Conservation (phyloP, 1,140 invertebrate species). For the Drosophila lini region DNA sequence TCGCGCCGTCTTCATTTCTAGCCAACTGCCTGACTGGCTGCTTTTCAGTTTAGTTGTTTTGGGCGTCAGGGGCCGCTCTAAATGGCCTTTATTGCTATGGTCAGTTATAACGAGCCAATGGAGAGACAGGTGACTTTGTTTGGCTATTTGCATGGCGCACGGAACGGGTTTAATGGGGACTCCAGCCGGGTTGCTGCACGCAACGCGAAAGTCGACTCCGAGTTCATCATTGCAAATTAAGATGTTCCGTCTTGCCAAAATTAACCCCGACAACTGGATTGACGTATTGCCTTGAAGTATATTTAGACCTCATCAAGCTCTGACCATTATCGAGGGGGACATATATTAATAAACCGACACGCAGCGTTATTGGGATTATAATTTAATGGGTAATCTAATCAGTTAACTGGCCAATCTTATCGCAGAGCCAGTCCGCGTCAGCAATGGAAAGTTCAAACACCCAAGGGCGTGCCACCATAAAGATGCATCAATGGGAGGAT, state of each 20-base stretch:
- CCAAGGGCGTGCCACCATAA: conserved; percentile 33
- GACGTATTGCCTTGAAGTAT: conserved; percentile 32
- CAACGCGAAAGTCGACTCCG: conserved; percentile 2
- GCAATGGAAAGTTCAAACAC: conserved; percentile 20
- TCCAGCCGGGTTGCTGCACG: conserved; percentile 7
- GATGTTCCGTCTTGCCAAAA: conserved; percentile 23
- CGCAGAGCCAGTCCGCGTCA: neutral
- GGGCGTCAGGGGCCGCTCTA: conserved; percentile 43
- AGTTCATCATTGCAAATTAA: conserved; percentile 20
- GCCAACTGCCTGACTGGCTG: conserved; percentile 41
- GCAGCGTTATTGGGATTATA: conserved; percentile 41
- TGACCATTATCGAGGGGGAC: conserved; percentile 28
- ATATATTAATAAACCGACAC: conserved; percentile 16
- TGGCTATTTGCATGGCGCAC: conserved; percentile 36
- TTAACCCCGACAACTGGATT: conserved; percentile 25
- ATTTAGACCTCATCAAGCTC: conserved; percentile 32
- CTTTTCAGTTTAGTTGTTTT: conserved; percentile 46
- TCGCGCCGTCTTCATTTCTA: conserved; percentile 49
- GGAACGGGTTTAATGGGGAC: conserved; percentile 39
- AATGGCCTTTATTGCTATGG: conserved; percentile 67
- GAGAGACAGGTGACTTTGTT: conserved; percentile 59
- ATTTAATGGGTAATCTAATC: conserved; percentile 54
- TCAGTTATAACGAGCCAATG: conserved; percentile 64
- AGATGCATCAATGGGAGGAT: conserved; percentile 27
- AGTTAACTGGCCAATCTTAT: conserved; percentile 16